Base-by-base conservation (phyloP, 2,888 invertebrate species). In the Neocrepidodera transversa region DNA sequence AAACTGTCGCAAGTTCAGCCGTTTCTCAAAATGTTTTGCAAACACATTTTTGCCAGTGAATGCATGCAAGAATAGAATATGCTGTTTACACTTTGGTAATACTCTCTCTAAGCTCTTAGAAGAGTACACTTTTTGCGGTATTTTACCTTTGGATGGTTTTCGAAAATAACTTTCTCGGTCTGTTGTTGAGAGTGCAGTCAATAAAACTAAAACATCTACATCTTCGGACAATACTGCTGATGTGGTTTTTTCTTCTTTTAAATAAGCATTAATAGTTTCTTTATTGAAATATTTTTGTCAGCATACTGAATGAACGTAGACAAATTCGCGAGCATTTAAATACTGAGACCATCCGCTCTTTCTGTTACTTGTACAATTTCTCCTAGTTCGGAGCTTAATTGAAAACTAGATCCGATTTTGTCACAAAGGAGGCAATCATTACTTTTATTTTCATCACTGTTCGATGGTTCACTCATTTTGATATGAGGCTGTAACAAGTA, bases 81-180 rank as follows among this genome's bases (percentile, higher is more conserved):
- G 50, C 38, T 63, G 20, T 62, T 60, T 56, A 59, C 28, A 55
- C 42, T 35, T 60, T 30, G 40, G 49, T 40, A 40, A 48, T 42
- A 35, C 11, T 45, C 16, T 40, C 45, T 59, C 30, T 40, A 59
- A 50, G 28, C 45, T 55, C n/a, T 51, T 49, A 30, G 55, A 48
- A 32, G 59, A 62, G 23, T 43, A 59, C 18, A 35, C 38, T 60
- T 36, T 60, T 47, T 60, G 58, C 18, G 32, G 30, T 13, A 51
- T 30, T 58, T 59, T 59, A 5, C 63, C 52, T 47, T 32, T 36
- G 1, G 58, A 10, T 61, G 58, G 52, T 38, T 61, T 58, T 61
- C 2, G 47, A 53, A 51, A 60, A 51, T 57, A 60, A 51, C 51
- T 56, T 57, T 45, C 52, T 40, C 43, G 28, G n/a, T 60, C 52